phyloP scores from a whole-genome alignment of 2,113 vertebrate genomes.

The Peucedramus taeniatus region DNA sequence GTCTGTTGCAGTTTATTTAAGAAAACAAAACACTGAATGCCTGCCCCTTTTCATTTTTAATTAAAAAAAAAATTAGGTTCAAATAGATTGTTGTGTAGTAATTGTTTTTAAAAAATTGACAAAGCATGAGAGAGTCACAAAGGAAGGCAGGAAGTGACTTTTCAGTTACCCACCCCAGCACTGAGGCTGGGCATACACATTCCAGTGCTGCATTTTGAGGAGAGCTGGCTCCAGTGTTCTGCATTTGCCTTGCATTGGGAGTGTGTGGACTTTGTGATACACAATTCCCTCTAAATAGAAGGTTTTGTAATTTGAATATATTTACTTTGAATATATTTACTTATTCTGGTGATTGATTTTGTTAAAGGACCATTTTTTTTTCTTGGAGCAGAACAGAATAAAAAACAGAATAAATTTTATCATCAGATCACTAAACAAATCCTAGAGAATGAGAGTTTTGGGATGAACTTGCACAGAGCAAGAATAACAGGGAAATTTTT shows the following conservation, averaged over 20 bases:
- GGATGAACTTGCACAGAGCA: neutral
- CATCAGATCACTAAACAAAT: neutral
- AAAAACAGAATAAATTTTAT: neutral
- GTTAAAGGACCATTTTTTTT: neutral
- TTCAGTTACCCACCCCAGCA: neutral
- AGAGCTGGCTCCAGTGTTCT: neutral
- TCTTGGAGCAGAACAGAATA: neutral
- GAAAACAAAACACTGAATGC: neutral
- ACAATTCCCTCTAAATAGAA: neutral
- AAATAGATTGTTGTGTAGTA: neutral
- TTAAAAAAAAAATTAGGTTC: too few relatives aligned
- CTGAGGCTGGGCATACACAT: neutral
- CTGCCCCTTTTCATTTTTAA: neutral
- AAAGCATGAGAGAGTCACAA: accelerated
- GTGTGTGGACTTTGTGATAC: neutral
- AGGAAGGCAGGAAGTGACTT: neutral
- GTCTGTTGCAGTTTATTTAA: neutral
- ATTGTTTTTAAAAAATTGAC: neutral
- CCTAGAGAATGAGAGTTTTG: neutral
- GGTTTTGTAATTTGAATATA: neutral
- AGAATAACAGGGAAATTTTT: neutral
- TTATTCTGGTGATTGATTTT: neutral
- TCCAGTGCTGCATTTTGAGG: neutral
- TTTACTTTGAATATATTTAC: neutral
- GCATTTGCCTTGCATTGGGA: neutral